These are phyloP conservation scores for Brachionichthys hirsutus DNA, from an alignment of 2,113 vertebrate species.

Conservation along the genomic window DNA sequence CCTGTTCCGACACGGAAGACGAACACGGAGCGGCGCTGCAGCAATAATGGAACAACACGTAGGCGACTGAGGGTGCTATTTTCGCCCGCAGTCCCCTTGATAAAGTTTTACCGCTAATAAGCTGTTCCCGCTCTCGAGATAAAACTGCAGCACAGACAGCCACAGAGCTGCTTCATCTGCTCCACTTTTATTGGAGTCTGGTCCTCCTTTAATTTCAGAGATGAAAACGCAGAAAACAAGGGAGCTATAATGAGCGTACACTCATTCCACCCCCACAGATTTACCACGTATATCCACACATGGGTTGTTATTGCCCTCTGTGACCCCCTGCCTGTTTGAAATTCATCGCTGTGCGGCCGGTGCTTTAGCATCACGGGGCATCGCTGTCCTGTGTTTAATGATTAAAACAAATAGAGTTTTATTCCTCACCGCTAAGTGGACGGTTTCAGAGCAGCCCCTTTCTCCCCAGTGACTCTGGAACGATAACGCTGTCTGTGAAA, in stretches of 20 bases:
- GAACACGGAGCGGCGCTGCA: neutral
- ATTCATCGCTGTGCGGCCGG: slow-evolving; percentile 37
- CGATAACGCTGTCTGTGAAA: slow-evolving; percentile 63
- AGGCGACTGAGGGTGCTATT: neutral
- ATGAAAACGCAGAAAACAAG: slow-evolving; percentile 36
- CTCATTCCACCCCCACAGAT: slow-evolving; percentile 38
- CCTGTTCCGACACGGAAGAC: neutral
- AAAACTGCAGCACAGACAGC: neutral
- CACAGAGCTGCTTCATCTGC: slow-evolving; percentile 3
- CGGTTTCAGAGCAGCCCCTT: slow-evolving; percentile 43
- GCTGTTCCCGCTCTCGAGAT: slow-evolving; percentile 9
- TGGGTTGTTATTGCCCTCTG: slow-evolving; percentile 51
- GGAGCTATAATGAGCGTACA: slow-evolving; percentile 29
- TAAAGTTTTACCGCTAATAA: slow-evolving; percentile 7
- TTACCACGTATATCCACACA: slow-evolving; percentile 36
- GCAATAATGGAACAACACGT: neutral
- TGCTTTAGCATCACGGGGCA: slow-evolving; percentile 51
- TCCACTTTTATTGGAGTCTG: slow-evolving; percentile 12
- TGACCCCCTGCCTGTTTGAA: slow-evolving; percentile 55
- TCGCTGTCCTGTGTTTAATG: slow-evolving; percentile 57
- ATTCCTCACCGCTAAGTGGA: slow-evolving; percentile 60
- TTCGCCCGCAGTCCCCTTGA: neutral
- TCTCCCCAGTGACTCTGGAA: slow-evolving; percentile 61
- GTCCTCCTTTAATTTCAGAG: slow-evolving; percentile 23
- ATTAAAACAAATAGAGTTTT: slow-evolving; percentile 72